These are phyloP conservation scores for Formica selysi DNA, from an alignment of 1,140 invertebrate genomes.

Conservation along the genomic window DNA sequence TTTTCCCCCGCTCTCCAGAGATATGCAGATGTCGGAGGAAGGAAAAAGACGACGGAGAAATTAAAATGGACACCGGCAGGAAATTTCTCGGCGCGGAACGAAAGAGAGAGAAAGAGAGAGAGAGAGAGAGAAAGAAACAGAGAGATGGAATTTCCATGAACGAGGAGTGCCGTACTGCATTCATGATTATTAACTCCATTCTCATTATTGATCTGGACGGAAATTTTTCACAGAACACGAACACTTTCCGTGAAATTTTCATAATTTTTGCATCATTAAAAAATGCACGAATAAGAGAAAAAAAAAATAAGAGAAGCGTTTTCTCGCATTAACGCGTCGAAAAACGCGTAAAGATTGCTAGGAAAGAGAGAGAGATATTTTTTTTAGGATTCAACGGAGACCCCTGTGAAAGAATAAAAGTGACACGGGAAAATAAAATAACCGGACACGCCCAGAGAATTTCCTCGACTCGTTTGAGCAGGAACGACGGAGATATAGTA, in stretches of 20 bases:
- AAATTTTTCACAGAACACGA: background rate
- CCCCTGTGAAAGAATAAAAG: constrained; percentile 37
- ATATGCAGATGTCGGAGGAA: constrained; percentile 54
- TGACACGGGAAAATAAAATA: constrained; percentile 19
- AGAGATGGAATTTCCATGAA: constrained; percentile 40
- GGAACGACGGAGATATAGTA: constrained; percentile 18
- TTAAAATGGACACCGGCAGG: constrained; percentile 50
- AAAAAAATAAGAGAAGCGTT: background rate
- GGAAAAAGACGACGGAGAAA: constrained; percentile 49
- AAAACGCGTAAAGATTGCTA: background rate
- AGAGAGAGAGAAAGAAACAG: background rate
- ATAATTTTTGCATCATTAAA: constrained; percentile 7
- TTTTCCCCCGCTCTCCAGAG: constrained; percentile 47
- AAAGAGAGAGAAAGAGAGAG: constrained; percentile 3
- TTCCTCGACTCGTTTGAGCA: background rate
- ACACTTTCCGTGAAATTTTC: background rate
- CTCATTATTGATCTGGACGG: background rate
- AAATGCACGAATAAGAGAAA: constrained; percentile 1
- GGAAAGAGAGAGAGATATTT: background rate
- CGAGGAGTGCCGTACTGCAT: background rate
- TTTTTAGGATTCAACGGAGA: background rate
- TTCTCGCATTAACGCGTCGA: background rate
- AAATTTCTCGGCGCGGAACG: background rate
- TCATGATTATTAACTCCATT: constrained; percentile 42
- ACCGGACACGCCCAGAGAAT: constrained; percentile 1